Base-by-base conservation (phyloP, 2,113 vertebrate species). In the Plecturocebus donacophilus region DNA sequence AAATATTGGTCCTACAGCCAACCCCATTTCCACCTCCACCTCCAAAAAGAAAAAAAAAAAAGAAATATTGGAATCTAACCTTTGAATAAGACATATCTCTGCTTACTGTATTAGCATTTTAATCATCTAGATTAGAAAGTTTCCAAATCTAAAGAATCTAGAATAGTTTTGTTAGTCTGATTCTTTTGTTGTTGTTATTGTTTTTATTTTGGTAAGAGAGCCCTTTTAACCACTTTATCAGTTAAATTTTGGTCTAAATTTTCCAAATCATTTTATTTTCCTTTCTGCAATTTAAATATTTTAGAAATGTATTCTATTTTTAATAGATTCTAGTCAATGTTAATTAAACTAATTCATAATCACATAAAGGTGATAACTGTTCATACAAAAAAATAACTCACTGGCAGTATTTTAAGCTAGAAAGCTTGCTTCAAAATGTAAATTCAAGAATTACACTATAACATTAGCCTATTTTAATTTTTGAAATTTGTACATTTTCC, bases 271-370 rank as follows among this genome's bases (percentile, higher is more conserved):
- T 94, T 95, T 94, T 90, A 35, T 87, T 70, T 66, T 91, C 47
- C 66, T 90, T 95, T 56, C 42, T 73, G 54, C 58, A 97, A 87
- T 68, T 87, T 84, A 94, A 93, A 38, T 93, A 75, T 68, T 87
- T 75, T 58, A 84, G 77, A 95, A 95, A 76, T 70, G 8, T 82
- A 73, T 40, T 77, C 38, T 68, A 32, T 64, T 64, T 30, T 68
- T 95, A 93, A 93, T 38, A 71, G 25, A 82, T 52, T 85, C 32
- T 82, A 61, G n/a, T 77, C 47, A 90, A 54, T 73, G 14, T 71
- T 93, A 87, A 93, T 12, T 90, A 75, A 76, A 79, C 40, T 83
- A 56, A 70, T 71, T 80, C 75, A 81, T 68, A 87, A 76, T 20
- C 6, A 77, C 52, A 64, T 10, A 84, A 84, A 58, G 38, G 25